Conservation (phyloP, 1,140 invertebrate species). For the Drosophila pruinosa region DNA sequence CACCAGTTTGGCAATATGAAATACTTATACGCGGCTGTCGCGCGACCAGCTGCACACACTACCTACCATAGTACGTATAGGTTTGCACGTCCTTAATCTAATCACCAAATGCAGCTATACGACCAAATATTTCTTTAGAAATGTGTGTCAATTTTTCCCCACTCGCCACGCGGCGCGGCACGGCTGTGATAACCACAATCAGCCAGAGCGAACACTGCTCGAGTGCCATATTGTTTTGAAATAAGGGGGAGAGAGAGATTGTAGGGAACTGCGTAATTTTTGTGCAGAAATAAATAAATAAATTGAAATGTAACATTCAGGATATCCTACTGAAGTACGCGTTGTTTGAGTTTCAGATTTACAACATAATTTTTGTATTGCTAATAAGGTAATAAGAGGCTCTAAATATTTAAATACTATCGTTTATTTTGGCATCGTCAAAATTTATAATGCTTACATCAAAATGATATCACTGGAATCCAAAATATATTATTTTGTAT, state of each 20-base stretch:
- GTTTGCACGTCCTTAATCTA: slow-evolving; percentile 29
- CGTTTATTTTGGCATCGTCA: no score
- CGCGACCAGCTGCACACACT: background rate
- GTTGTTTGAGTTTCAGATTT: no score
- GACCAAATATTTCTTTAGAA: slow-evolving; percentile 20
- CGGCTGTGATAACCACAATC: slow-evolving; percentile 9
- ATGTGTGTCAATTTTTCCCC: slow-evolving; percentile 36
- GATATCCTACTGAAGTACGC: no score
- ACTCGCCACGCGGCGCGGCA: background rate
- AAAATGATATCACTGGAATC: no score
- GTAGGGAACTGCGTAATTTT: background rate
- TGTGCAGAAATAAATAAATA: background rate
- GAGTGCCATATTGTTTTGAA: background rate
- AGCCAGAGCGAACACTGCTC: background rate
- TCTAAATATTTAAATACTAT: no score
- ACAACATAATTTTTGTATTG: no score
- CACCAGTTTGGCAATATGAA: background rate
- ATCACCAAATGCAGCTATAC: slow-evolving; percentile 29
- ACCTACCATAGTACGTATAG: background rate
- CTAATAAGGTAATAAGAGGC: no score
- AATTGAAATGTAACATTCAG: no score
- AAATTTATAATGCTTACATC: no score
- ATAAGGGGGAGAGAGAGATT: background rate
- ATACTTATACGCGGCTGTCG: background rate
- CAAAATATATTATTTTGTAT: no score